phyloP scores from a whole-genome alignment of 2,888 invertebrate genomes.

The Scaptomyza cyrtandrae region DNA sequence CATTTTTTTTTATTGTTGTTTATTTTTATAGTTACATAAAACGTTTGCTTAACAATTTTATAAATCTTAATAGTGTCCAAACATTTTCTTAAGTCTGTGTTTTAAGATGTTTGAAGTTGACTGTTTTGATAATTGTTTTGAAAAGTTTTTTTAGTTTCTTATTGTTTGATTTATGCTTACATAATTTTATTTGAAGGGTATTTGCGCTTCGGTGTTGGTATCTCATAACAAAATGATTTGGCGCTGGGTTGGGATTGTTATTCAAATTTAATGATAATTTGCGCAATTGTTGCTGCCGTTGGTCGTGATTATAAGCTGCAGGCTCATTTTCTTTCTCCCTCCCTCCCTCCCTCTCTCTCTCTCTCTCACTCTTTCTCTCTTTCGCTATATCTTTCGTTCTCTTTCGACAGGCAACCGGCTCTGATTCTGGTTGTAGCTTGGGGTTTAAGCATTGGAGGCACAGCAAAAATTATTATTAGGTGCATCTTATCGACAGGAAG shows the following conservation, averaged over 20 bases:
- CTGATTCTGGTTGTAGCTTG: background rate
- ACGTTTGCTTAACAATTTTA: too few species aligned
- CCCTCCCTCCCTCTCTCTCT: background rate
- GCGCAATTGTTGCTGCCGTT: constrained; percentile 57
- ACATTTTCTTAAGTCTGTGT: too few species aligned
- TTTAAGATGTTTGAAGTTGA: too few species aligned
- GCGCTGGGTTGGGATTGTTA: constrained; percentile 47
- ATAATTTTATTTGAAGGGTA: background rate
- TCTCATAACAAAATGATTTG: background rate
- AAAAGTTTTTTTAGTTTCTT: too few species aligned
- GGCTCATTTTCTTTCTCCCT: constrained; percentile 3
- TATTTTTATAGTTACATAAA: too few species aligned
- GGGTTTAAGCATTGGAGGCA: constrained; percentile 21
- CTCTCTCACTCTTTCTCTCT: background rate
- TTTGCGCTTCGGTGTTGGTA: constrained; percentile 2
- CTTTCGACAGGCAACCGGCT: constrained; percentile 3
- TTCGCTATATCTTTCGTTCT: too few species aligned
- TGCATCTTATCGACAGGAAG: constrained; percentile 77
- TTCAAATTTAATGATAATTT: constrained; percentile 69
- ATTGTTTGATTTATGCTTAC: background rate
- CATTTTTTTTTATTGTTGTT: too few species aligned
- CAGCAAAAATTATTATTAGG: constrained; percentile 71
- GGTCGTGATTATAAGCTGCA: constrained; percentile 51
- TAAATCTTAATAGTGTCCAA: too few species aligned
- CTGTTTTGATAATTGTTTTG: too few species aligned